A percentile compares a stretch with the other conserved stretches of the same genome.
These are phyloP conservation scores for Oceanites oceanicus DNA, from an alignment of 2,113 vertebrate species.

Conservation along the genomic window DNA sequence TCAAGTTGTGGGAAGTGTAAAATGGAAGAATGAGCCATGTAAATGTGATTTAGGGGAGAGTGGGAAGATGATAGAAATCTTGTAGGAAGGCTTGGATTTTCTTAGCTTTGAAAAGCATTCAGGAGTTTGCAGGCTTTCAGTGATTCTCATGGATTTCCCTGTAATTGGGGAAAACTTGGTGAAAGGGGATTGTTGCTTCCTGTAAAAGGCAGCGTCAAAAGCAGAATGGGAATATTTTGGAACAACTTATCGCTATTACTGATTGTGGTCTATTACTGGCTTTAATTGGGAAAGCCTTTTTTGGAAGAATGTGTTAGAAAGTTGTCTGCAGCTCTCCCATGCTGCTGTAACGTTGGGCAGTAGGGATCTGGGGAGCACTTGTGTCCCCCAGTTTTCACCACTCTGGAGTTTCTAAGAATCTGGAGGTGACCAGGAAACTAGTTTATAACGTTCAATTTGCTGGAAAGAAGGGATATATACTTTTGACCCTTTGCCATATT, in stretches of 20 bases:
- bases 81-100: slow-evolving; percentile 38
- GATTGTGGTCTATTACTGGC: not conserved
- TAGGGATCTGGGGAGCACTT: not conserved
- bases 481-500: not conserved
- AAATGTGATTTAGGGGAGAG: slow-evolving; percentile 26
- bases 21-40: slow-evolving; percentile 15
- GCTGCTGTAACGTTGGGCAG: not conserved
- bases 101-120: not conserved
- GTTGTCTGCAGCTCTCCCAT: not conserved
- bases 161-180: not conserved
- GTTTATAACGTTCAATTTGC: not conserved
- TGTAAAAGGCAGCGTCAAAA: not conserved
- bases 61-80: slow-evolving; percentile 46
- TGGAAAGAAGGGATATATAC: not conserved
- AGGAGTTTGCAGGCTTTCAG: not conserved
- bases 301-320: not conserved
- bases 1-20: slow-evolving; percentile 45
- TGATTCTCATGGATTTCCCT: not conserved
- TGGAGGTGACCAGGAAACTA: not conserved
- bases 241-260: not conserved
- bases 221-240: not conserved
- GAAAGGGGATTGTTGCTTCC: not conserved
- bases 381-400: not conserved
- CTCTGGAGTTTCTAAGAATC: not conserved
- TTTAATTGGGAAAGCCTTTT: not conserved